Evolutionary conservation across 2,113 vertebrate genomes (phyloP), one percentile per base, ranked within the genome.

Genomic region (Ochotona princeps): DNA sequence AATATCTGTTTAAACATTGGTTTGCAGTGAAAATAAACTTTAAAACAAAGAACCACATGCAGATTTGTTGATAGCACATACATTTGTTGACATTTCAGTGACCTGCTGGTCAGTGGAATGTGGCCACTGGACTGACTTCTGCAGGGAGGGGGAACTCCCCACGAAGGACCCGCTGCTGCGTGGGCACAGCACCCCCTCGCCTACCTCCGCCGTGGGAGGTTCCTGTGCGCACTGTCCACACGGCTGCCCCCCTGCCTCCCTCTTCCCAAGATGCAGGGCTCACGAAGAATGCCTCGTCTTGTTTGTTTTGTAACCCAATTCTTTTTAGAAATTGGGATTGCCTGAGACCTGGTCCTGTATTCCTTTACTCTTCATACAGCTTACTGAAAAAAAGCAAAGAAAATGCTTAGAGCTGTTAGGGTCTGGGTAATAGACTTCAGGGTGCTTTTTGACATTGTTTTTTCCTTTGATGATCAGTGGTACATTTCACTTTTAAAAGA

Each of bases 1-100:
- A 97, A 79, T 82, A 97, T 86, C 72, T 85, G 67, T 96, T 97
- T 74, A 86, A 96, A 92, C 63, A 47, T 96, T 96, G 75, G 96
- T 85, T 82, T 97, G 47, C 83, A 70, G 51, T 95, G 89, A 94
- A 89, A 97, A 90, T 90, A 92, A 96, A 92, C 92, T 89, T 81
- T 90, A 88, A 79, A 93, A 61, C 75, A 92, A 91, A 28, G 66
- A 96, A 86, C 79, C 83, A 95, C 72, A 67, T 95, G 63, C 73
- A 91, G 91, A 92, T 90, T 89, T 96, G 65, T 78, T 21, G 60
- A 87, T 87, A 95, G 90, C 76, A 0, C 91, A 54, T 74, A 91
- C 73, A 54, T 81, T 85, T 97, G 83, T 93, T 96, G 92, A 92
- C 82, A 63, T 90, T 30, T 85, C 60, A 65, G 35, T 90, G 78